These are phyloP conservation scores for Trachythela sp. DNA, from an alignment of 64 coral and sea anemone species.

Conservation along the genomic window DNA sequence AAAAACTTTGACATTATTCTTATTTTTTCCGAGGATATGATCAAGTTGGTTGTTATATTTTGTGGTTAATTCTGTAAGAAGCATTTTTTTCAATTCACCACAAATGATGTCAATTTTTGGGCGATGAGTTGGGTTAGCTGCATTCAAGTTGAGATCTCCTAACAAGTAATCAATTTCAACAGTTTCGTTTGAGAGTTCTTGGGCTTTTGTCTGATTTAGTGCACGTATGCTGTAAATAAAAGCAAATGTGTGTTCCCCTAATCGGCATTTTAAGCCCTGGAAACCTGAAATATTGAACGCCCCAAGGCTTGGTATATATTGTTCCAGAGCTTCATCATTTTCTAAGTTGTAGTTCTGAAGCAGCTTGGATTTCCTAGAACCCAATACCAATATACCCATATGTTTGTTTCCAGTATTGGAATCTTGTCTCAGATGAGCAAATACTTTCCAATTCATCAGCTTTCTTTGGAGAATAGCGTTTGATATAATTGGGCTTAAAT, in stretches of 20 bases:
- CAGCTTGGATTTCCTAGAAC: background rate
- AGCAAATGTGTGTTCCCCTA: background rate
- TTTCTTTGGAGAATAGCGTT: background rate
- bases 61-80: background rate
- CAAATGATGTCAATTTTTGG: background rate
- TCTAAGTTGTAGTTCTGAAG: background rate
- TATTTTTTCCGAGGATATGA: background rate
- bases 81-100: background rate
- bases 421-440: background rate
- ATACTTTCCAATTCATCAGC: background rate
- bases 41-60: conserved; percentile 14
- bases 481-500: background rate
- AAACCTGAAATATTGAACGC: background rate
- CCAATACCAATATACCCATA: conserved; percentile 13
- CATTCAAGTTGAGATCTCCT: conserved; percentile 8
- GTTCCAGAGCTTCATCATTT: background rate
- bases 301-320: background rate
- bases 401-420: background rate
- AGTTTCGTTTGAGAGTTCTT: background rate
- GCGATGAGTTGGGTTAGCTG: background rate
- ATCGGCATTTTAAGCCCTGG: background rate
- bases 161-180: background rate
- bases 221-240: conserved; percentile 1
- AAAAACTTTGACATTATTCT: background rate
- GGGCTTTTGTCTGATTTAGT: background rate